Percentiles rank a stretch among this genome's conserved stretches.
Conservation (phyloP, 2,113 vertebrate species). For the Hemiscyllium ocellatum region DNA sequence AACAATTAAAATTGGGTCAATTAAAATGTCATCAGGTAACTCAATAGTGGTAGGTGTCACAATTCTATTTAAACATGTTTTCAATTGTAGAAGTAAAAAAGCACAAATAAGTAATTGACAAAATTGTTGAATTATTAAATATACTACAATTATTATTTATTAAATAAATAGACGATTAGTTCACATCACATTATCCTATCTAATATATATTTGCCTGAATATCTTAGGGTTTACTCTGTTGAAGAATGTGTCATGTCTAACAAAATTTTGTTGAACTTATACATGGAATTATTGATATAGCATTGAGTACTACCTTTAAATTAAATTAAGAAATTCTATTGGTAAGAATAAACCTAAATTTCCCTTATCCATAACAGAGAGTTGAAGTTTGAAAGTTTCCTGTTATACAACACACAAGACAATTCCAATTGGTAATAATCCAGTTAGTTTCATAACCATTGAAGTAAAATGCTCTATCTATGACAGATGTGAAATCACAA, state of each 20-base stretch:
- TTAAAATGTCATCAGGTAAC: not conserved
- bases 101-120: not conserved
- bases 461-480: not conserved
- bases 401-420: not conserved
- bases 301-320: not conserved
- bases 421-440: not conserved
- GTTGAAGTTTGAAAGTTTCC: not conserved
- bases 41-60: not conserved
- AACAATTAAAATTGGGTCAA: too few species aligned
- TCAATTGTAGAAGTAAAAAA: not conserved
- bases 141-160: not conserved
- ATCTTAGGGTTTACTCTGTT: not conserved
- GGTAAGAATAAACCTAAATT: not conserved
- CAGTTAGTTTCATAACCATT: not conserved
- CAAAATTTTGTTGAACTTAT: not conserved
- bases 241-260: not conserved
- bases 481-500: not conserved
- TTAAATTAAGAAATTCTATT: not conserved
- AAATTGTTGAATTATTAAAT: not conserved
- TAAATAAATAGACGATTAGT: not conserved
- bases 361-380: not conserved
- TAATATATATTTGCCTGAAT: not conserved
- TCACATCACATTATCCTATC: not conserved
- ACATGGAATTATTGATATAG: not conserved
- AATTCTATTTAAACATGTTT: not conserved